Evolutionary conservation across 2,888 invertebrate species (phyloP).

Genomic region (Lepidocyrtoides sp.): DNA sequence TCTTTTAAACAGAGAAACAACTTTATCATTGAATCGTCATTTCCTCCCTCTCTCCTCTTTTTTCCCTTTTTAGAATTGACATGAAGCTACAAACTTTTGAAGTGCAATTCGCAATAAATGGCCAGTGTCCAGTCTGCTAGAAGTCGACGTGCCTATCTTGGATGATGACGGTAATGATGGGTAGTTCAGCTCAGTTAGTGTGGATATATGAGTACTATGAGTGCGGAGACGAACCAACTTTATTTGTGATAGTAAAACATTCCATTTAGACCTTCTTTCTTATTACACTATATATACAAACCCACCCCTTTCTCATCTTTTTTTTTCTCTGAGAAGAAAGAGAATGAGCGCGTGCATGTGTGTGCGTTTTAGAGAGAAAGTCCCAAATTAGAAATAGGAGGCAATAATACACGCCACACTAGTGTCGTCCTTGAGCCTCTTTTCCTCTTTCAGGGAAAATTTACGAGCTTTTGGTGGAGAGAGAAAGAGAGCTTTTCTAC

Average conservation of each 20-base stretch:
- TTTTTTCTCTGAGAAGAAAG: not conserved
- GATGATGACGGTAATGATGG: too few relatives aligned
- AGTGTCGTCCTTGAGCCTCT: slow-evolving; percentile 63
- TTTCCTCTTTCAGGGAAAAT: slow-evolving; percentile 46
- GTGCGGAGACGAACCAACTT: too few relatives aligned
- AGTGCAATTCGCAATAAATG: not conserved
- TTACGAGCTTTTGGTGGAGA: slow-evolving; percentile 55
- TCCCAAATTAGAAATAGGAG: slow-evolving; percentile 62
- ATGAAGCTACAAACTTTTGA: not conserved
- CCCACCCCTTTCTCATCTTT: slow-evolving; percentile 17
- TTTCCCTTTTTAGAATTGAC: not conserved
- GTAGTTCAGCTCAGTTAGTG: too few relatives aligned
- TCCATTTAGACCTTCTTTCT: too few relatives aligned
- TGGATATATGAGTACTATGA: too few relatives aligned
- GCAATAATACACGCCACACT: slow-evolving; percentile 63
- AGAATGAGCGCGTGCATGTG: not conserved
- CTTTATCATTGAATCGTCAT: too few relatives aligned
- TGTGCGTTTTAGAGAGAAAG: not conserved
- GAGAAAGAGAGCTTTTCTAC: slow-evolving; percentile 20
- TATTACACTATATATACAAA: too few relatives aligned
- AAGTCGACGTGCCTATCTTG: too few relatives aligned
- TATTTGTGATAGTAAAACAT: too few relatives aligned
- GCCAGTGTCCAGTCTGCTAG: too few relatives aligned
- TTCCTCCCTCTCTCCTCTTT: too few relatives aligned
- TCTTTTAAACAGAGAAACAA: too few relatives aligned